Base-by-base conservation (phyloP, 1,140 invertebrate genomes). In the Trichonephila clavata region DNA sequence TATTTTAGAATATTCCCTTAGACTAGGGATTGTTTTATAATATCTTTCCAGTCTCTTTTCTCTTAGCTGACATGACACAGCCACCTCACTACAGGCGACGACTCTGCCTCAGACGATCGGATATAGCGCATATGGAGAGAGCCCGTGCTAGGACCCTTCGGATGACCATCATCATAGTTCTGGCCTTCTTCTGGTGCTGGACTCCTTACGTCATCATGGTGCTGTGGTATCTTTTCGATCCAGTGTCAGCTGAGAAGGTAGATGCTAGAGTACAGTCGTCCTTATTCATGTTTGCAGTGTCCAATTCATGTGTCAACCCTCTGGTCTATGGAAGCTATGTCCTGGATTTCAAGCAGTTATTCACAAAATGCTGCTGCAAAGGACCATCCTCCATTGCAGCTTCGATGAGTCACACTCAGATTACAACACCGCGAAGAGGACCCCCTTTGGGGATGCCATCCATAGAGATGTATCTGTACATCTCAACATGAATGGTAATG, bases 91-190 rank as follows among this genome's bases (percentile, higher is more conserved):
- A 84, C 50, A 94, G 94, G 21, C 94, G 95, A 24, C 92, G 94
- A 77, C 94, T 96, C 92, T 95, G 95, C 57, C 95, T 98, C 61
- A 95, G 97, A 50, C 95, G 97, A 86, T 97, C 97, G 0, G 97
- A 97, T 91, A 97, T 97, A 88, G 96, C 96, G 24, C 97, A 97
- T 91, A 97, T 98, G 68, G 92, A 95, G 95, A 90, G 96, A 95
- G 13, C 94, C 6, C 60, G 94, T 50, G 90, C 83, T 20, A 96
- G 97, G 94, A 98, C 98, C 0, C 96, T 98, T 7, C 96, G 97
- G 77, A 98, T 98, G 97, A 98, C 98, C 0, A 96, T 98, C 60
- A 97, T 97, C n/a, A 98, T 98, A 43, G 97, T 98, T 0, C 96
- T 97, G 2, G 97, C 97, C 0, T 98, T 98, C 95, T 97, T 98